Conservation (phyloP, 30 jellyfish, hydroid and myxozoan species). For the Mastigias papua region DNA sequence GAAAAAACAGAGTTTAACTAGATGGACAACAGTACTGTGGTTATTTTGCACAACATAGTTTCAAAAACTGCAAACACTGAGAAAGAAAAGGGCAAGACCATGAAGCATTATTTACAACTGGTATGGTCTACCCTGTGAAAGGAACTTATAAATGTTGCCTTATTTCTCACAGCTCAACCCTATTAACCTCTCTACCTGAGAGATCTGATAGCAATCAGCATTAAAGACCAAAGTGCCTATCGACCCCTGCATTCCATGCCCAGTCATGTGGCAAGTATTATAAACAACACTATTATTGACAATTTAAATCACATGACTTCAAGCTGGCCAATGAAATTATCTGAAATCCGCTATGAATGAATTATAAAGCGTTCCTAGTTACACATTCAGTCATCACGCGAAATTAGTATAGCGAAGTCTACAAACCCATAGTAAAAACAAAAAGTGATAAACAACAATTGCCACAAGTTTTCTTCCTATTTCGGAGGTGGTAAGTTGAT, state of each 20-base stretch:
- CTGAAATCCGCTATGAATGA: slow-evolving; percentile 60
- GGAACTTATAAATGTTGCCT: no score
- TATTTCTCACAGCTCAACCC: no score
- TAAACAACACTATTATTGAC: not conserved
- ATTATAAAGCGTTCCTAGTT: slow-evolving; percentile 14
- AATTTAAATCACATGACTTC: slow-evolving; percentile 25
- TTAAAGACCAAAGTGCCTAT: not conserved
- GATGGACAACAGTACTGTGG: no score
- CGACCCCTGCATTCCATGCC: slow-evolving; percentile 39
- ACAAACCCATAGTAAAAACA: not conserved
- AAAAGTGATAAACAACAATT: not conserved
- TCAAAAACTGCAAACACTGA: no score
- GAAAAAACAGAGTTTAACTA: no score
- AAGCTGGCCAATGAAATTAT: slow-evolving; percentile 17
- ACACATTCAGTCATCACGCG: slow-evolving; percentile 16
- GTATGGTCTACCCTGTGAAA: no score
- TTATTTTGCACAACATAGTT: no score
- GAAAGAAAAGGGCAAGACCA: no score
- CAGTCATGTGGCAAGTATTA: slow-evolving; percentile 23
- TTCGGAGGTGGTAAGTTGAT: no score
- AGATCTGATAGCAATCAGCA: not conserved
- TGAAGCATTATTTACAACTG: no score
- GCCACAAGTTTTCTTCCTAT: no score
- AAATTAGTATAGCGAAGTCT: not conserved
- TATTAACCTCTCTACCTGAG: not conserved